A percentile compares a stretch with the other conserved stretches of the same genome.
Evolutionary conservation across 1,140 invertebrate species (phyloP).

Genomic region (Drosophila albomicans): DNA sequence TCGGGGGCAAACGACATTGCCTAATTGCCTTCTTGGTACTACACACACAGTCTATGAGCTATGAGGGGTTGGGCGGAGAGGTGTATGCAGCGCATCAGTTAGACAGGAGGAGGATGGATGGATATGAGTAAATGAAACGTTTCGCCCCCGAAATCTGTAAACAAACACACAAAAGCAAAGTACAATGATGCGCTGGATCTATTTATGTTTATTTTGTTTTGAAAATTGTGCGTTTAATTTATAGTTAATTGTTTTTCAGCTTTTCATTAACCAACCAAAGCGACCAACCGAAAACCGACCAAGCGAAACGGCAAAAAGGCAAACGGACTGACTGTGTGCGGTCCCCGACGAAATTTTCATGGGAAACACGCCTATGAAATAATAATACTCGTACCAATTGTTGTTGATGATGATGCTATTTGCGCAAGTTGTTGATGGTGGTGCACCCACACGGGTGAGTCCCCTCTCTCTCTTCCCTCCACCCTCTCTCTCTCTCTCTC

Average conservation of each 20-base stretch:
- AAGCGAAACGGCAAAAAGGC: slow-evolving; percentile 32
- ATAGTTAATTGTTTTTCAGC: slow-evolving; percentile 81
- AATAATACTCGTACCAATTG: slow-evolving; percentile 52
- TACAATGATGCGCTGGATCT: slow-evolving; percentile 62
- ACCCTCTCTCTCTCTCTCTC: neutral
- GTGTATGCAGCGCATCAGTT: slow-evolving; percentile 21
- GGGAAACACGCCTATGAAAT: slow-evolving; percentile 47
- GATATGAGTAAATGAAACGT: slow-evolving; percentile 61
- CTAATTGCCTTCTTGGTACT: slow-evolving; percentile 60
- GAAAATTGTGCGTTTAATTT: slow-evolving; percentile 83
- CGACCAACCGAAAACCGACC: slow-evolving; percentile 22
- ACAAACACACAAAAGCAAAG: slow-evolving; percentile 60
- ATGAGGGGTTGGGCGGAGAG: slow-evolving; percentile 9
- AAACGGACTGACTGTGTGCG: slow-evolving; percentile 67
- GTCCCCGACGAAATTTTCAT: slow-evolving; percentile 63
- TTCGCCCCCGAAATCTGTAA: slow-evolving; percentile 52
- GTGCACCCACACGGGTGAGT: slow-evolving; percentile 47
- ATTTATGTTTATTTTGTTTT: slow-evolving; percentile 83
- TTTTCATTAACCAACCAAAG: slow-evolving; percentile 75
- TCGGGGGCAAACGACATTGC: slow-evolving; percentile 63
- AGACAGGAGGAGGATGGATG: neutral
- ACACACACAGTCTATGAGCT: neutral
- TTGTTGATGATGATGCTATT: slow-evolving; percentile 60
- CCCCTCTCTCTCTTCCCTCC: neutral
- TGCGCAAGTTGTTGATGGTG: slow-evolving; percentile 75